Percentiles rank a stretch among this genome's conserved stretches.
These are phyloP conservation scores for Mechanitis messenoides DNA, from an alignment of 2,888 invertebrate genomes.

Conservation along the genomic window DNA sequence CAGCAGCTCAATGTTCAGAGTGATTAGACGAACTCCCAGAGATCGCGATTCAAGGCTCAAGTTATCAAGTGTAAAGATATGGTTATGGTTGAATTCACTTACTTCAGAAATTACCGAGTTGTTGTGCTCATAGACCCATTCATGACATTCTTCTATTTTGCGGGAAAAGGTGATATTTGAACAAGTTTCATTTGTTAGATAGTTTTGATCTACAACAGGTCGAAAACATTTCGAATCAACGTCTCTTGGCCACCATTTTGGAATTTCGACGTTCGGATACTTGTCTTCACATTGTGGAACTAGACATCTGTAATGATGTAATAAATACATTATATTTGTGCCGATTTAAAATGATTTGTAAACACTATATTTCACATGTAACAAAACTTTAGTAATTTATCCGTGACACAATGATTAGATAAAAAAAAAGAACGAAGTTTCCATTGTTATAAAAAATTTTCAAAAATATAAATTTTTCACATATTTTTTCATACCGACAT, in stretches of 20 bases:
- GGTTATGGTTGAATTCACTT: slow-evolving; percentile 17
- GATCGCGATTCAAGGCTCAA: too few species aligned
- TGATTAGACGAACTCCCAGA: too few species aligned
- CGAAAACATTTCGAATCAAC: slow-evolving; percentile 47
- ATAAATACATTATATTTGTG: too few species aligned
- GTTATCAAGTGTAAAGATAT: neutral
- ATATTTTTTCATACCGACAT: too few species aligned
- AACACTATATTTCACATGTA: too few species aligned
- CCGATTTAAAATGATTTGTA: too few species aligned
- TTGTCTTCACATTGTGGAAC: slow-evolving; percentile 52
- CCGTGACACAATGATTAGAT: too few species aligned
- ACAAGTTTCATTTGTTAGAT: slow-evolving; percentile 43
- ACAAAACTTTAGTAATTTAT: too few species aligned
- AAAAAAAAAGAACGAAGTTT: too few species aligned
- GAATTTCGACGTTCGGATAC: slow-evolving; percentile 37
- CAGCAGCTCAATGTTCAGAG: too few species aligned
- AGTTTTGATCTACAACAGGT: slow-evolving; percentile 41
- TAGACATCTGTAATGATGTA: slow-evolving; percentile 44
- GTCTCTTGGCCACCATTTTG: slow-evolving; percentile 55
- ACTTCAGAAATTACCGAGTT: slow-evolving; percentile 59
- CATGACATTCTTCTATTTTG: slow-evolving; percentile 46
- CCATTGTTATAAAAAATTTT: too few species aligned
- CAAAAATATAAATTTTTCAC: too few species aligned
- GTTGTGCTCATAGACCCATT: slow-evolving; percentile 57
- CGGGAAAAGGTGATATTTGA: slow-evolving; percentile 43